These are phyloP conservation scores for Patiria miniata DNA, from an alignment of 35 echinoderm and acorn worm genomes.

Conservation along the genomic window DNA sequence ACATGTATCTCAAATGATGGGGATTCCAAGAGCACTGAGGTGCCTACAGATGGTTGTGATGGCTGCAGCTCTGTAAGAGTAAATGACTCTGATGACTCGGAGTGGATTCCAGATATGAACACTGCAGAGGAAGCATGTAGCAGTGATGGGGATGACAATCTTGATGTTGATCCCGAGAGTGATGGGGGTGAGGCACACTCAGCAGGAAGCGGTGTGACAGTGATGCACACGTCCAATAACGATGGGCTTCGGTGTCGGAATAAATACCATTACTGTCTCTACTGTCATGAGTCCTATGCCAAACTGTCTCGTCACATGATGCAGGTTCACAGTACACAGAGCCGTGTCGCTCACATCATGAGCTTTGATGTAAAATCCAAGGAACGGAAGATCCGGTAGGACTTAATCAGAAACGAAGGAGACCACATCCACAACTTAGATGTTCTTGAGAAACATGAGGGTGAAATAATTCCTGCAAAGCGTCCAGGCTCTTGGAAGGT, in stretches of 20 bases:
- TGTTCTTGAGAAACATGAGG: background rate
- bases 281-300: background rate
- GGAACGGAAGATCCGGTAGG: background rate
- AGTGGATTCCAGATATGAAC: no score
- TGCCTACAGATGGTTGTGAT: no score
- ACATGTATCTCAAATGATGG: no score
- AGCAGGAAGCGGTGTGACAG: no score
- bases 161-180: no score
- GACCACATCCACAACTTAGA: background rate
- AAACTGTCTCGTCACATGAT: background rate
- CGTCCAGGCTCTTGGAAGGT: background rate
- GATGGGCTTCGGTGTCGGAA: background rate
- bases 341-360: background rate
- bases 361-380: background rate
- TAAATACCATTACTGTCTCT: constrained; percentile 7
- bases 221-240: background rate
- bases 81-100: no score
- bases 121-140: no score
- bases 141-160: no score
- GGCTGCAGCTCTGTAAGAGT: no score
- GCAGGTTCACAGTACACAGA: background rate
- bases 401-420: background rate
- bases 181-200: no score
- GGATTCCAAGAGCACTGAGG: no score
- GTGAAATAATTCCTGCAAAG: background rate